phyloP scores from a whole-genome alignment of 2,113 vertebrate species.

The Sander vitreus region DNA sequence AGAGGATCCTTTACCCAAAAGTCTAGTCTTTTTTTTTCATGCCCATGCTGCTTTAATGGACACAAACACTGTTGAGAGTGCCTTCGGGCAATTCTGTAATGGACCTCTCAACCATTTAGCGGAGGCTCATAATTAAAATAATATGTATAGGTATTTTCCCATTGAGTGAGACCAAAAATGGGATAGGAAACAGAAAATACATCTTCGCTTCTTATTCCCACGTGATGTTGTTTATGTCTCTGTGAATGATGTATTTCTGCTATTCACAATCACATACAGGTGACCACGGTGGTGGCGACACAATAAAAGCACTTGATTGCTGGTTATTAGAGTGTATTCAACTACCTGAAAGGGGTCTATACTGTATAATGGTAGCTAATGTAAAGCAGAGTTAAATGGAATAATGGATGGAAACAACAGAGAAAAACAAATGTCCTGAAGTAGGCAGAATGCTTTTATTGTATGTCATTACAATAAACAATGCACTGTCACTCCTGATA shows the following conservation, averaged over 20 bases:
- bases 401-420: slow-evolving; percentile 34
- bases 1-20: background rate
- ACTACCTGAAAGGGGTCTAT: slow-evolving; percentile 27
- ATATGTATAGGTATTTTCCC: background rate
- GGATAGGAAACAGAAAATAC: background rate
- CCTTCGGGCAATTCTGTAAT: background rate
- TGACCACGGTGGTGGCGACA: background rate
- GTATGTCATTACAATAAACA: slow-evolving; percentile 4
- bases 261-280: slow-evolving; percentile 23
- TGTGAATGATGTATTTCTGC: background rate
- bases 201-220: background rate
- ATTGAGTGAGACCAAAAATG: background rate
- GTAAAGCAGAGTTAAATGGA: slow-evolving; percentile 38
- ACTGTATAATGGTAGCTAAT: slow-evolving; percentile 3
- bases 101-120: background rate
- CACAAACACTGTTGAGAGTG: background rate
- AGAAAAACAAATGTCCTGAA: background rate
- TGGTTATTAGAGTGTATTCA: slow-evolving; percentile 58
- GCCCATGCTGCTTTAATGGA: background rate
- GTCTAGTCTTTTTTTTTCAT: background rate
- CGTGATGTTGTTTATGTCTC: background rate
- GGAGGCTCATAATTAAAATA: background rate
- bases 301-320: slow-evolving; percentile 59
- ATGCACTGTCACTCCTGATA: background rate
- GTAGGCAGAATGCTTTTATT: background rate